phyloP scores from a whole-genome alignment of 2,113 vertebrate genomes.

The Symphodus melops region DNA sequence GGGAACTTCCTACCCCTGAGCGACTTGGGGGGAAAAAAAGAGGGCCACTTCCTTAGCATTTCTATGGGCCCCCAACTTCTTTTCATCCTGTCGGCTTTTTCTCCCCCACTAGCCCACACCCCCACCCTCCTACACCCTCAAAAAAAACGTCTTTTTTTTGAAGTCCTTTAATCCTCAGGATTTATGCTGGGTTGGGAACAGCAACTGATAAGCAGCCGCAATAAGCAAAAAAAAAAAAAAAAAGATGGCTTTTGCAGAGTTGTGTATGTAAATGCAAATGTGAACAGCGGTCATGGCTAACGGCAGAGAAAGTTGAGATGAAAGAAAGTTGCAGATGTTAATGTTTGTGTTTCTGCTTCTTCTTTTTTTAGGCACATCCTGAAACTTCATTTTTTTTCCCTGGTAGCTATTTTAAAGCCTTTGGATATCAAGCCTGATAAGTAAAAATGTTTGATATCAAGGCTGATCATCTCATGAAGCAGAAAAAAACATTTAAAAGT shows the following conservation, averaged over 20 bases:
- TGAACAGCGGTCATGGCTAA: slow-evolving; percentile 63
- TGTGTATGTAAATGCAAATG: slow-evolving; percentile 63
- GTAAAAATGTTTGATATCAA: not conserved
- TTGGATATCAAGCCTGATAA: not conserved
- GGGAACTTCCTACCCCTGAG: slow-evolving; percentile 81
- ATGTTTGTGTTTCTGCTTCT: slow-evolving; percentile 48
- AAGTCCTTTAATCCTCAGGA: slow-evolving; percentile 83
- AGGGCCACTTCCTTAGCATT: slow-evolving; percentile 82
- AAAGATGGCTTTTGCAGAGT: slow-evolving; percentile 59
- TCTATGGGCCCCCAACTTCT: slow-evolving; percentile 81
- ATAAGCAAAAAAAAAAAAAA: slow-evolving; percentile 56
- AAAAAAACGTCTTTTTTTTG: slow-evolving; percentile 73
- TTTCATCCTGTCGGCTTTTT: slow-evolving; percentile 79
- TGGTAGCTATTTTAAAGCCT: slow-evolving; percentile 15
- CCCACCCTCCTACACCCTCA: slow-evolving; percentile 42
- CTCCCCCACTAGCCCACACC: slow-evolving; percentile 12
- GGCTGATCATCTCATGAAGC: not conserved
- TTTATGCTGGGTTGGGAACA: slow-evolving; percentile 76
- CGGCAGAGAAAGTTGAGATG: slow-evolving; percentile 64
- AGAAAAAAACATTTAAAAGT: not conserved
- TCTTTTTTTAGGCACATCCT: slow-evolving; percentile 25
- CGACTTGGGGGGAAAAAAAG: slow-evolving; percentile 69
- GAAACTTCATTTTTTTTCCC: slow-evolving; percentile 29
- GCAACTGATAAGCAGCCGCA: slow-evolving; percentile 79
- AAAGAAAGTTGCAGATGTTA: slow-evolving; percentile 66